Percentiles rank a stretch among this genome's conserved stretches.
These are phyloP conservation scores for Rhinogobius similis DNA, from an alignment of 2,113 vertebrate species.

Conservation along the genomic window DNA sequence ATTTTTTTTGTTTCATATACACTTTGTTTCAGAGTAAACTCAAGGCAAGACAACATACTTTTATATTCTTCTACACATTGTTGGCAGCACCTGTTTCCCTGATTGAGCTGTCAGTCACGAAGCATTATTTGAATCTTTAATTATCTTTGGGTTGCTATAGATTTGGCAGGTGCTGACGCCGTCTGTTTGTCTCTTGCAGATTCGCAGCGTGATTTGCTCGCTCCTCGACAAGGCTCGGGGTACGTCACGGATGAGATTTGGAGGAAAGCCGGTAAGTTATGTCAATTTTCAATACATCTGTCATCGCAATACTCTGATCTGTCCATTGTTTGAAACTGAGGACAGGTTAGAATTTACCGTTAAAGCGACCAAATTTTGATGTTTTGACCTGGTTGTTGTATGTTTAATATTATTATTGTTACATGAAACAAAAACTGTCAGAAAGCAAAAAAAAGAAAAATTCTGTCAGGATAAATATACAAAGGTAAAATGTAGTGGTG, in stretches of 20 bases:
- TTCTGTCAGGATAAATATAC: too few species aligned
- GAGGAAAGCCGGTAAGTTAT: conserved; percentile 93
- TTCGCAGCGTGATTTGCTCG: conserved; percentile 87
- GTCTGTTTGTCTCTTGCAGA: conserved; percentile 76
- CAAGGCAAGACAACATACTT: conserved; percentile 15
- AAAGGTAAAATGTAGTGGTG: too few species aligned
- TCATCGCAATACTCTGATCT: too few species aligned
- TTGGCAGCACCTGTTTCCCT: conserved; percentile 19
- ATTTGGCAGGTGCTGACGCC: conserved; percentile 49
- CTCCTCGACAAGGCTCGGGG: conserved; percentile 84
- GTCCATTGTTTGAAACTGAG: not conserved
- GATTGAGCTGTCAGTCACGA: conserved; percentile 30
- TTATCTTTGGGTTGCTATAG: conserved; percentile 35
- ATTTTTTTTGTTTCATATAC: conserved; percentile 26
- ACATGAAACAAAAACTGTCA: too few species aligned
- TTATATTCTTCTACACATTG: not conserved
- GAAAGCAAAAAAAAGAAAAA: too few species aligned
- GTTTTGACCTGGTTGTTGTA: too few species aligned
- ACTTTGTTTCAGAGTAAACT: conserved; percentile 20
- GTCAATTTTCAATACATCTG: not conserved
- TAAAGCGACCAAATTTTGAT: too few species aligned
- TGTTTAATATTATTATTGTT: too few species aligned
- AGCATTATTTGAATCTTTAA: conserved; percentile 19
- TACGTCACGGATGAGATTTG: conserved; percentile 98
- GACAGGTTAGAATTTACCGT: too few species aligned